Evolutionary conservation across 1,140 invertebrate genomes (phyloP).

Genomic region (Drosophila ohnishii): DNA sequence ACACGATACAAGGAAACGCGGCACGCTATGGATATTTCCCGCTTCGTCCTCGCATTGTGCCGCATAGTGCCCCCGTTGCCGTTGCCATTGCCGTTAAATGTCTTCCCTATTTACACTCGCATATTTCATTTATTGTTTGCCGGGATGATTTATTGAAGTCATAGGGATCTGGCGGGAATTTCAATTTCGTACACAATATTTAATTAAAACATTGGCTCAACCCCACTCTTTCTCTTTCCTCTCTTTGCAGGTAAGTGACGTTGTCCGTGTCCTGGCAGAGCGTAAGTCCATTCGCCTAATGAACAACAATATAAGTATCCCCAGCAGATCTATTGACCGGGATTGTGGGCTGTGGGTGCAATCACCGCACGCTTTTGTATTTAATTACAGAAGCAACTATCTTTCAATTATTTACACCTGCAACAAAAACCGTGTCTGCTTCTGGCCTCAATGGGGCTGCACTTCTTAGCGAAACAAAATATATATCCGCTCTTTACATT

Average conservation of each 20-base stretch:
- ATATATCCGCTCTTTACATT: slow-evolving; percentile 82
- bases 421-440: slow-evolving; percentile 62
- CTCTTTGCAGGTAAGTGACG: slow-evolving; percentile 70
- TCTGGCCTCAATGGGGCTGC: slow-evolving; percentile 49
- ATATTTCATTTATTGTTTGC: slow-evolving; percentile 69
- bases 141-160: slow-evolving; percentile 80
- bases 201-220: slow-evolving; percentile 70
- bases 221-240: slow-evolving; percentile 5
- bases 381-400: slow-evolving; percentile 82
- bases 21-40: slow-evolving; percentile 65
- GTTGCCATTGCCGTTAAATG: slow-evolving; percentile 44
- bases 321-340: slow-evolving; percentile 6
- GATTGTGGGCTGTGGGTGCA: slow-evolving; percentile 15
- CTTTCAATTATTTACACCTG: slow-evolving; percentile 83
- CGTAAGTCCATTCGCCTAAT: slow-evolving; percentile 71
- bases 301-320: slow-evolving; percentile 59
- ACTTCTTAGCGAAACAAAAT: slow-evolving; percentile 77
- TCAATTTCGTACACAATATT: slow-evolving; percentile 64
- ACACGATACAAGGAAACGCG: slow-evolving; percentile 68
- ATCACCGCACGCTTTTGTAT: slow-evolving; percentile 61
- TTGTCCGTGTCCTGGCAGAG: slow-evolving; percentile 30
- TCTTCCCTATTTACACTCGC: slow-evolving; percentile 44
- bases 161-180: slow-evolving; percentile 66
- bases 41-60: slow-evolving; percentile 46
- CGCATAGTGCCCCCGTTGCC: slow-evolving; percentile 17